A percentile compares a stretch with the other conserved stretches of the same genome.
Evolutionary conservation across 1,140 invertebrate genomes (phyloP).

Genomic region (Rhopalosiphum maidis): DNA sequence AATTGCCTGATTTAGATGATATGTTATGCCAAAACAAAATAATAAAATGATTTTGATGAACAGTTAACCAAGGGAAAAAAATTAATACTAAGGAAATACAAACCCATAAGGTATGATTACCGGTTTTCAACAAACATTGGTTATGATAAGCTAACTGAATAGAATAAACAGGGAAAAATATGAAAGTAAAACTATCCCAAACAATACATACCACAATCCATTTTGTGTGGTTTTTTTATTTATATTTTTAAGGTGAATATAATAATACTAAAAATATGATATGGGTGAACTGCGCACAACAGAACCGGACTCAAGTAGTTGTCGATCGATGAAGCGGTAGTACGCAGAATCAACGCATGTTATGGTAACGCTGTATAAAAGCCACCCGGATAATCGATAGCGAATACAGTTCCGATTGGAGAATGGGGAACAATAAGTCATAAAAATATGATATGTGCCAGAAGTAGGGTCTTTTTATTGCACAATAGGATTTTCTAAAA

Average conservation of each 20-base stretch:
- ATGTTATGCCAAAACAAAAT: constrained; percentile 18
- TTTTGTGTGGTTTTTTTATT: constrained; percentile 29
- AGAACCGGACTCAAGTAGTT: constrained; percentile 48
- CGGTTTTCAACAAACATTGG: not conserved
- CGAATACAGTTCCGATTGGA: constrained; percentile 42
- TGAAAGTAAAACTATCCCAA: constrained; percentile 20
- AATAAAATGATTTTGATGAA: constrained; percentile 17
- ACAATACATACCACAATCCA: constrained; percentile 54
- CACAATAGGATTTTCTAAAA: constrained; percentile 45
- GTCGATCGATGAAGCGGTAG: constrained; percentile 53
- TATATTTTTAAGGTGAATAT: constrained; percentile 24
- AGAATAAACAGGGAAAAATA: constrained; percentile 3
- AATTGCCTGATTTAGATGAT: not conserved
- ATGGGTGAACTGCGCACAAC: constrained; percentile 22
- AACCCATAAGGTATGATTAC: not conserved
- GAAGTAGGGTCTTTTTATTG: constrained; percentile 43
- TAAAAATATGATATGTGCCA: constrained; percentile 55
- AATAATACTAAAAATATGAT: constrained; percentile 56
- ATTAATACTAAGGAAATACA: not conserved
- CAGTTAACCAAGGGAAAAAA: not conserved
- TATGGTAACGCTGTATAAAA: constrained; percentile 16
- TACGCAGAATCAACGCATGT: constrained; percentile 43
- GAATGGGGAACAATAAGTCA: constrained; percentile 45
- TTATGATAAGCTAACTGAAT: not conserved
- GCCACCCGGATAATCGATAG: constrained; percentile 52